A percentile compares a stretch with the other conserved stretches of the same genome.
These are phyloP conservation scores for Chiloscyllium punctatum DNA, from an alignment of 2,797 vertebrate genomes.

Conservation along the genomic window DNA sequence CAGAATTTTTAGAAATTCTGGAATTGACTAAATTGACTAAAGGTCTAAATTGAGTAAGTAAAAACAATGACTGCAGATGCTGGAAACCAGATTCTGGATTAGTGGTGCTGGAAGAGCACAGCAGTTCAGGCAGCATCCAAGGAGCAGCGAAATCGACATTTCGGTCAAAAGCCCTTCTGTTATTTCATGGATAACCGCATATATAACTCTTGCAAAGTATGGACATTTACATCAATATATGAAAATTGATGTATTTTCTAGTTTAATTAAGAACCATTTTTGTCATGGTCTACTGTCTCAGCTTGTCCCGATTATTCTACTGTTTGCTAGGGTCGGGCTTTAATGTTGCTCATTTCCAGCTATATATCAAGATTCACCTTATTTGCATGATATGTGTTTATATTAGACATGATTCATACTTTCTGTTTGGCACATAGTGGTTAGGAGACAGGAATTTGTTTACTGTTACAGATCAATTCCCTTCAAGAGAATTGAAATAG, in stretches of 20 bases:
- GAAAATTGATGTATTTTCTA: background rate
- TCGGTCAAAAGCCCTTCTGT: too few relatives aligned
- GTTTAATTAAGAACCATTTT: background rate
- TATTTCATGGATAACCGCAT: background rate
- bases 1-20: background rate
- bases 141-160: too few relatives aligned
- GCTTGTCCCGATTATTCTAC: background rate
- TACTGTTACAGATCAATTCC: background rate
- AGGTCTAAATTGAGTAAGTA: background rate
- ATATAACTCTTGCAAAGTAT: background rate
- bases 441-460: background rate
- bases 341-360: background rate
- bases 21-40: background rate
- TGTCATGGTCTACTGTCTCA: background rate
- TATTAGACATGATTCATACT: background rate
- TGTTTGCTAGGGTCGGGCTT: background rate
- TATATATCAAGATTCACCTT: background rate
- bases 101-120: too few relatives aligned
- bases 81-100: too few relatives aligned
- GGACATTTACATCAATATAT: background rate
- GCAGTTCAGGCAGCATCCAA: too few relatives aligned
- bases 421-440: background rate
- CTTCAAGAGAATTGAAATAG: too few relatives aligned
- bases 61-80: too few relatives aligned
- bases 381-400: background rate